These are phyloP conservation scores for Pandion haliaetus DNA, from an alignment of 2,113 vertebrate species.

Conservation along the genomic window DNA sequence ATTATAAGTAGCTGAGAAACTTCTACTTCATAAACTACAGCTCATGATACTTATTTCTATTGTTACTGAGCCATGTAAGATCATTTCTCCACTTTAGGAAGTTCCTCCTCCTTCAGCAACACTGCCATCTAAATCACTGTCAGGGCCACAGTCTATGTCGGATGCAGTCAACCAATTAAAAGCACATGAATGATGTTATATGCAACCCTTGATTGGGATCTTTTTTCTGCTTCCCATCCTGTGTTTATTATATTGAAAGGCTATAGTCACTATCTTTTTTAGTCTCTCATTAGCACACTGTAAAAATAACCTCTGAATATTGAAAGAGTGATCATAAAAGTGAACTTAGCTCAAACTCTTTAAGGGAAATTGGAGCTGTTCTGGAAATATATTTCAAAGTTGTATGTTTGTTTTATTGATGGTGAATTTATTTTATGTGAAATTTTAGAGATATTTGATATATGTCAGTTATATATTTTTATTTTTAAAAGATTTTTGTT, in stretches of 20 bases:
- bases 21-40: not conserved
- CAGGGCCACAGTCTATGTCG: not conserved
- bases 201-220: not conserved
- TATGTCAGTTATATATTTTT: not conserved
- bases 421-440: not conserved
- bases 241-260: not conserved
- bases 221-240: not conserved
- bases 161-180: not conserved
- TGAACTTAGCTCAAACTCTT: not conserved
- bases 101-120: not conserved
- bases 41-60: not conserved
- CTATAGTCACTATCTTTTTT: not conserved
- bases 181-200: not conserved
- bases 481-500: not conserved
- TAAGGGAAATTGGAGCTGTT: not conserved
- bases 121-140: not conserved
- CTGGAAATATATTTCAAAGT: not conserved
- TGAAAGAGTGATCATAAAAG: not conserved
- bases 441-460: not conserved
- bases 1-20: not conserved
- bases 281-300: not conserved
- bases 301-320: not conserved
- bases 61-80: not conserved
- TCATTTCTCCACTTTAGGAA: not conserved
- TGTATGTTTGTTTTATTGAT: not conserved